Base-by-base conservation (phyloP, 2,888 invertebrate species). In the Cynaeus angustus region DNA sequence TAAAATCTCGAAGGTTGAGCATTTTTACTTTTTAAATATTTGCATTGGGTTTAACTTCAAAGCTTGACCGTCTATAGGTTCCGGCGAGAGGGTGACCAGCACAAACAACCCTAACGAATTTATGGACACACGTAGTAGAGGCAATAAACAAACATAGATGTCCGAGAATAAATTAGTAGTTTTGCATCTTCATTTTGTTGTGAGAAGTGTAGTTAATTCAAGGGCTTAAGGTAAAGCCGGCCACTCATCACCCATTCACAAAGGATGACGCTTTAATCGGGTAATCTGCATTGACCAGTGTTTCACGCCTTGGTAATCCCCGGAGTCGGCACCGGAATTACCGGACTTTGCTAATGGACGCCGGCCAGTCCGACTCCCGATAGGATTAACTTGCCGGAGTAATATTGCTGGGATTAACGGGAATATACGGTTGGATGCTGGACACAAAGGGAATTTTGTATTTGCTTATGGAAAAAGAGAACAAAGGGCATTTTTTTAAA, bases 1-100 rank as follows among this genome's bases (percentile, higher is more conserved):
- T 78, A 72, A 78, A 74, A 78, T 74, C 77, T 71, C 75, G 75
- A 78, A 77, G 75, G 75, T 76, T 76, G 79, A 75, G 73, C 79
- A 77, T 81, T 81, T 80, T 78, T 77, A 78, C 78, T 74, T 74
- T 74, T 75, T 74, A 77, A 81, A 81, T 81, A 81, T 81, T 81
- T 79, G 77, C 78, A 52, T 68, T 73, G 77, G 79, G 79, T 76
- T 80, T 79, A 79, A 78, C 79, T 75, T 81, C 79, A 80, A 80
- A 80, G 79, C 48, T 48, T 37, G 66, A 56, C 66, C 66, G 66
- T 56, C 66, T 33, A 8, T 14, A 16, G 46, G 16, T 14, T 41
- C 41, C 13, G 21, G 14, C 45, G 12, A 26, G 9, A 26, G 64
- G 52, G 52, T 43, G 48, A 33, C 50, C 50, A 62, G 50, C 46